A percentile compares a stretch with the other conserved stretches of the same genome.
phyloP scores from a whole-genome alignment of 2,888 invertebrate species.

The Tortrix viridana region DNA sequence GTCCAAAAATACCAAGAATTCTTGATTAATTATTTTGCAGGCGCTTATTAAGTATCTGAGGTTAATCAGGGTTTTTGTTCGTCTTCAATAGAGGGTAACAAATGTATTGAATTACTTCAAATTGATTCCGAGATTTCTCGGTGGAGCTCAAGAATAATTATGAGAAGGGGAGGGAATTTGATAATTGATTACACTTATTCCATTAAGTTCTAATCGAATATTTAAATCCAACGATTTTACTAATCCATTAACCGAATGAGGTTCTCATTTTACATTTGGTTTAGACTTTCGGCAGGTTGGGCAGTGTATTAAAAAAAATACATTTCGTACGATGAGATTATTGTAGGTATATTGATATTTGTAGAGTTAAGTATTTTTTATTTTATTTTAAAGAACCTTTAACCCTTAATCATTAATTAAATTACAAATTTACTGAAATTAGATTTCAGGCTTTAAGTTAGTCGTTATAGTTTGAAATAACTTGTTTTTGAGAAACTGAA shows the following conservation, averaged over 20 bases:
- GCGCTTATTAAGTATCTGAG: slow-evolving; percentile 17
- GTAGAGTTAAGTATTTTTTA: no score
- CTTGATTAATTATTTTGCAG: slow-evolving; percentile 18
- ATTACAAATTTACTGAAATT: no score
- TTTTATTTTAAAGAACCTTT: no score
- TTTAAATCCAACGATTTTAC: neutral
- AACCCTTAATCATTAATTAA: no score
- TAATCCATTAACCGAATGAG: neutral
- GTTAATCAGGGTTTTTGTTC: slow-evolving; percentile 26
- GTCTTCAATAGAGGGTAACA: slow-evolving; percentile 5
- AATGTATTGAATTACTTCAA: slow-evolving; percentile 17
- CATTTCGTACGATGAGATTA: no score
- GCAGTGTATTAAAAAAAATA: no score
- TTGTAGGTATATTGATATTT: no score
- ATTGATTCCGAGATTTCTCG: slow-evolving; percentile 11
- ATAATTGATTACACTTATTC: slow-evolving; percentile 1
- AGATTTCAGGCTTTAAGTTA: no score
- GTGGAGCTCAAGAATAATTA: neutral
- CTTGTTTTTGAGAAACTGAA: neutral
- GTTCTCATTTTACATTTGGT: no score
- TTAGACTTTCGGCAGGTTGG: no score
- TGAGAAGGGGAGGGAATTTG: slow-evolving; percentile 13
- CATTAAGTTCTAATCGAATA: neutral
- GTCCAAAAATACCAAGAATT: slow-evolving; percentile 16
- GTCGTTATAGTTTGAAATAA: no score